phyloP scores from a whole-genome alignment of 1,140 invertebrate species.

The Chlorops oryzae region DNA sequence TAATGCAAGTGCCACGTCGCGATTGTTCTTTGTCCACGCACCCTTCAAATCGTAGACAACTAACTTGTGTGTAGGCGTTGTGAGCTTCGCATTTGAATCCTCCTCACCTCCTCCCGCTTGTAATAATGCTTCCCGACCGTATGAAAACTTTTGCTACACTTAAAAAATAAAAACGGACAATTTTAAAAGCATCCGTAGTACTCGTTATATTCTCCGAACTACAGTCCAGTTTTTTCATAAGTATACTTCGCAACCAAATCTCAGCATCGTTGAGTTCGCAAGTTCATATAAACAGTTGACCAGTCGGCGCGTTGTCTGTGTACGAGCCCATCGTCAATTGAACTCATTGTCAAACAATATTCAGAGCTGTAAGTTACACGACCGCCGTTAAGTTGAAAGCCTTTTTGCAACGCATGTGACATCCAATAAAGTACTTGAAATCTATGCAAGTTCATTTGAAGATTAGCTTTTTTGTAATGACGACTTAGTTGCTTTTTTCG shows the following conservation, averaged over 20 bases:
- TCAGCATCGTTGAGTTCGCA: constrained; percentile 85
- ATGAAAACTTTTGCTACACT: constrained; percentile 80
- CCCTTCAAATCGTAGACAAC: constrained; percentile 88
- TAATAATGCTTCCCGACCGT: constrained; percentile 64
- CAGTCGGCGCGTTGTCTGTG: constrained; percentile 83
- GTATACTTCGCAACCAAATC: constrained; percentile 82
- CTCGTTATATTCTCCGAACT: constrained; percentile 45
- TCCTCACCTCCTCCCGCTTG: constrained; percentile 36
- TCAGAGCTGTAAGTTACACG: constrained; percentile 80
- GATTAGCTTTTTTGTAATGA: constrained; percentile 83
- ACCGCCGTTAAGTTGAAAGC: constrained; percentile 85
- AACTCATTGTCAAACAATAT: constrained; percentile 68
- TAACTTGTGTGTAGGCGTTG: constrained; percentile 71
- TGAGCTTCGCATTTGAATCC: constrained; percentile 30
- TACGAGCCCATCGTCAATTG: constrained; percentile 75
- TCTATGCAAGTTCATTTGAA: constrained; percentile 79
- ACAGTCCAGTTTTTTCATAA: constrained; percentile 58
- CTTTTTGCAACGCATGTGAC: constrained; percentile 93
- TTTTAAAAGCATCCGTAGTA: constrained; percentile 39
- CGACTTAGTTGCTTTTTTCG: constrained; percentile 86
- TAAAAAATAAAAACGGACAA: constrained; percentile 70
- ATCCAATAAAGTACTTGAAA: constrained; percentile 97
- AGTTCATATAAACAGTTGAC: constrained; percentile 89
- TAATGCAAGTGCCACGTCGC: constrained; percentile 87
- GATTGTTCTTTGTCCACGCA: constrained; percentile 94